Percentiles rank a stretch among this genome's conserved stretches.
Conservation (phyloP, 1,140 invertebrate genomes). For the Vanessa atalanta region DNA sequence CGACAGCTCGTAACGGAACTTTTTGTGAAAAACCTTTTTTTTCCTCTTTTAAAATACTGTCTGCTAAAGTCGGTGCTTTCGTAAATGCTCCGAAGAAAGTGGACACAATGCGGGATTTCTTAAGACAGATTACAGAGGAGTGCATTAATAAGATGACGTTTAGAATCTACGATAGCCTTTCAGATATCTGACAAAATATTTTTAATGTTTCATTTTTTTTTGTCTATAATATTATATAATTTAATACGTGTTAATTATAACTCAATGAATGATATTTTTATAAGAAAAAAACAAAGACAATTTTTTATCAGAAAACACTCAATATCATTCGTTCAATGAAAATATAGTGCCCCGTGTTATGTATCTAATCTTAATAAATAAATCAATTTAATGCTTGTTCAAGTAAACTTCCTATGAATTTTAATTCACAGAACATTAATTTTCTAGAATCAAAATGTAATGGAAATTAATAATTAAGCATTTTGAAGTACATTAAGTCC, state of each 20-base stretch:
- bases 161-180: slow-evolving; percentile 44
- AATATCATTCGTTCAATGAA: no score
- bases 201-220: not conserved
- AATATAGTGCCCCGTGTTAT: no score
- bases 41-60: slow-evolving; percentile 27
- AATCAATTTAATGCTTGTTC: no score
- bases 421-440: no score
- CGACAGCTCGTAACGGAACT: slow-evolving; percentile 23
- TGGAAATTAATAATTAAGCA: not conserved
- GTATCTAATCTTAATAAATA: no score
- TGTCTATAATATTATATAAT: no score
- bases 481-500: not conserved
- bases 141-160: slow-evolving; percentile 72
- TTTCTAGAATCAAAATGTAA: not conserved
- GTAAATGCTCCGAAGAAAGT: slow-evolving; percentile 67
- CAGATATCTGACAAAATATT: slow-evolving; percentile 14
- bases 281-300: no score
- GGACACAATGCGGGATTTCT: slow-evolving; percentile 74
- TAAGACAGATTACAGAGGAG: slow-evolving; percentile 75
- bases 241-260: no score
- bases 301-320: no score
- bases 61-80: slow-evolving; percentile 44
- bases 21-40: slow-evolving; percentile 18
- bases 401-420: no score
- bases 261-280: no score